Evolutionary conservation across 2,113 vertebrate species (phyloP), one percentile per base, ranked within the genome.

Genomic region (Martes martes): DNA sequence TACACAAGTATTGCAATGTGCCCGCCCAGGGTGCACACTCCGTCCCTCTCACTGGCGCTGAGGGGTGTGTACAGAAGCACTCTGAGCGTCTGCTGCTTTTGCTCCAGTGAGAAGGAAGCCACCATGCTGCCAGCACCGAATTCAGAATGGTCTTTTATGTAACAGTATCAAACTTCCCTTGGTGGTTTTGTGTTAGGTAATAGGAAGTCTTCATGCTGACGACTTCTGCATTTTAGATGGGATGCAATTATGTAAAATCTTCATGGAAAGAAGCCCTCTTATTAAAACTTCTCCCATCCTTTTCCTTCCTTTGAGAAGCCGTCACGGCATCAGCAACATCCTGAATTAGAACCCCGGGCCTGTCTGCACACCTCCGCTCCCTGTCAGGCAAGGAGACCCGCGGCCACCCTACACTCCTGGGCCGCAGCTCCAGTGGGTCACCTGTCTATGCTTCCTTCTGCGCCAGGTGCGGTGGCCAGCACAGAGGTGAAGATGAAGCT

Each of bases 401-500:
- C 1, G 14, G 7, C 15, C 33, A 11, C 61, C 0, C 36, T 4
- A 5, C 1, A 47, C 36, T 6, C 11, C 11, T 7, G 1, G 78
- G 78, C 4, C 39, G 1, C 6, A 5, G 50, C 50, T 1, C 5
- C 0, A 0, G 0, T 33, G 14, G 31, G 31, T 47, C 80, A 63
- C 80, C 21, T 0, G 6, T 14, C 55, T 15, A 52, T 31, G 65
- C 67, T 85, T 4, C 21, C 47, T 45, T 24, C 9, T 9, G 1
- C 81, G 2, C n/a, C 98, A 99, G 99, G 99, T 98, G 99, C 99
- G 0, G 99, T 99, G 91, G 99, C 99, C 94, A 99, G 99, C 98
- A 99, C 99, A 0, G 99, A 99, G 98, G 99, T 99, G 85, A 99
- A 99, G 99, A 99, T 99, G 99, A 99, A 99, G 73, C 97, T 99